Base-by-base conservation (phyloP, 2,113 vertebrate species). In the Lepisosteus oculatus region DNA sequence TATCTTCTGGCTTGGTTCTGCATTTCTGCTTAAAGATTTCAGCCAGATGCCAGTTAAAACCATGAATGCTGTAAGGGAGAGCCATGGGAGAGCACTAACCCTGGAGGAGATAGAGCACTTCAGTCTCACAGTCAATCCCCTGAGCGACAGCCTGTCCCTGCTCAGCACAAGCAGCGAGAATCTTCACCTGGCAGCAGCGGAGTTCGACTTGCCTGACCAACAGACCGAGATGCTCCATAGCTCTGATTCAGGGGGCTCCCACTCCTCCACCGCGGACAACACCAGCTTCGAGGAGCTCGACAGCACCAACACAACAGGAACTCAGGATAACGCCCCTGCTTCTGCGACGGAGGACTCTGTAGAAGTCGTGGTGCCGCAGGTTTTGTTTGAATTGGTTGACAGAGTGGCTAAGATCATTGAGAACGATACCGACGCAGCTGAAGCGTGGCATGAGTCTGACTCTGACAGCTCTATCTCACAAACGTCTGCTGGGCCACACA, bases 141-240 rank as follows among this genome's bases (percentile, higher is more conserved):
- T 99, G 76, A 98, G 96, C 78, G 97, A 99, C 85, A 94, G 95
- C 67, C 88, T 99, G 72, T 99, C 97, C 54, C 85, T 99, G 69
- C 82, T 99, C 68, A 99, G 97, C 85, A 93, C 97, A 69, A 99
- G 97, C 87, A 98, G 94, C 61, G 97, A 99, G 85, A 98, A 97
- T 47, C 85, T 99, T 77, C 96, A 94, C 55, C 88, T 98, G 90
- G 91, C 82, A 77, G 81, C 87, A 57, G 93, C 81, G 74, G 95
- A 95, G 78, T 97, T 94, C 83, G 95, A 93, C 55, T 88, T 95
- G 70, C 89, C 90, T 5, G 95, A 96, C 73, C 94, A 94, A 74
- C 95, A 96, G 72, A 92, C 83, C 85, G 95, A 98, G 88, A 93
- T 89, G 42, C 91, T 93, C 54, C 92, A 92, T 72, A 95, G 94